Evolutionary conservation across 2,113 vertebrate genomes (phyloP), one percentile per base, ranked within the genome.

Genomic region (Oxyruncus cristatus): DNA sequence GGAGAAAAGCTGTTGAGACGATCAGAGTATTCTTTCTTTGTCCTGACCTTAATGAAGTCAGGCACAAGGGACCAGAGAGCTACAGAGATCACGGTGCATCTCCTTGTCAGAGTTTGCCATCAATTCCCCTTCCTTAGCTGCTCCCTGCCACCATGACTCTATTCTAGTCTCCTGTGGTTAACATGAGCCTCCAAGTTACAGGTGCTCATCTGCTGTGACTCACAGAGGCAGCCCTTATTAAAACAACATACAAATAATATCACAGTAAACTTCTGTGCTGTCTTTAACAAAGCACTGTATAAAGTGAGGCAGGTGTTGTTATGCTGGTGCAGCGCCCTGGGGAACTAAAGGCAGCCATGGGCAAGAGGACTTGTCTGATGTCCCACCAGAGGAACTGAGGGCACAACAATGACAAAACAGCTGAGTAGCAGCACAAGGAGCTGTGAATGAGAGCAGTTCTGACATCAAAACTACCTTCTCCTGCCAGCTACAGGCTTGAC

Each of bases 341-440:
- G 61, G 14, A 75, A 32, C 37, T n/a, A 12, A 61, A 14, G 39
- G 28, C 11, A 65, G 58, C 37, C 24, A 24, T 12, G 27, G 23
- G 24, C 22, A 87, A 37, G 21, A 92, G 28, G 33, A 56, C 32
- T 58, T 39, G 30, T 33, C 37, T 42, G 46, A 88, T 10, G 14
- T 77, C 35, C 33, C 27, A 41, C 8, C 1, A 0, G 28, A 74
- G 50, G 35, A 90, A 76, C 62, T 15, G 65, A 87, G 35, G 27
- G 28, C 28, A 56, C 3, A 39, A 5, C 42, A 75, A 0, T 17
- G 30, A 67, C n/a, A 59, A 74, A 86, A 91, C 0, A 0, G 46
- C 18, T 16, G 26, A 75, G 30, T 2, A 56, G 47, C 35, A 84
- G 28, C 28, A 76, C 3, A 94, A 76, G 4, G 11, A 76, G 17